Conservation (phyloP, 2,888 invertebrate genomes). For the Ichneumoninae sp. region DNA sequence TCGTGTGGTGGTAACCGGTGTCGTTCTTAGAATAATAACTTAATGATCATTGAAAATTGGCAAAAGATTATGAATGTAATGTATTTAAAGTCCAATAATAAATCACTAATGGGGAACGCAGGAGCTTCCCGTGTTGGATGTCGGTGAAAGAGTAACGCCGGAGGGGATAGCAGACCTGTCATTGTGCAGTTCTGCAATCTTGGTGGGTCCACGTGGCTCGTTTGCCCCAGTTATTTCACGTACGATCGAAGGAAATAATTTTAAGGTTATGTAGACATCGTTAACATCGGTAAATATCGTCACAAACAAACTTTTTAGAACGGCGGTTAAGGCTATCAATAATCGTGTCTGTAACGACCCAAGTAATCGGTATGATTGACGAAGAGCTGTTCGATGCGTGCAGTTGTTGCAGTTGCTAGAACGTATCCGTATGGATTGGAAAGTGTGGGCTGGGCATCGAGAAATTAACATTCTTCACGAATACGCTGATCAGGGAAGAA, state of each 20-base stretch:
- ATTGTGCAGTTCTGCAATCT: not conserved
- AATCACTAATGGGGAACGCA: not conserved
- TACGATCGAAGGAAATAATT: no score
- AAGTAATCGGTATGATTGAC: not conserved
- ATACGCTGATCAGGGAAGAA: constrained; percentile 39
- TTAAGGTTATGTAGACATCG: no score
- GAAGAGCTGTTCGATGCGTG: not conserved
- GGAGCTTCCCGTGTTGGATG: not conserved
- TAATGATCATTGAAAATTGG: not conserved
- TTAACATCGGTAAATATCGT: no score
- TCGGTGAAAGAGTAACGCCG: not conserved
- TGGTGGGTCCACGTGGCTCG: not conserved
- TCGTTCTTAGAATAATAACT: not conserved
- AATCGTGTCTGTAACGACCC: no score
- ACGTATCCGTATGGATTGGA: constrained; percentile 44
- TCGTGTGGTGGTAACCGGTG: no score
- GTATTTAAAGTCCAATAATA: not conserved
- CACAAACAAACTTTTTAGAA: no score
- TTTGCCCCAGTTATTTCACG: no score
- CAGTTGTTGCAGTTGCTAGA: constrained; percentile 31
- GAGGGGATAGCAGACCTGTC: not conserved
- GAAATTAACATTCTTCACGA: constrained; percentile 47
- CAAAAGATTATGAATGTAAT: not conserved
- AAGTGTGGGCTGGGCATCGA: constrained; percentile 35
- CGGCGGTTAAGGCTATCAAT: no score